Conservation (phyloP, 1,140 invertebrate species). For the Cydia strobilella region DNA sequence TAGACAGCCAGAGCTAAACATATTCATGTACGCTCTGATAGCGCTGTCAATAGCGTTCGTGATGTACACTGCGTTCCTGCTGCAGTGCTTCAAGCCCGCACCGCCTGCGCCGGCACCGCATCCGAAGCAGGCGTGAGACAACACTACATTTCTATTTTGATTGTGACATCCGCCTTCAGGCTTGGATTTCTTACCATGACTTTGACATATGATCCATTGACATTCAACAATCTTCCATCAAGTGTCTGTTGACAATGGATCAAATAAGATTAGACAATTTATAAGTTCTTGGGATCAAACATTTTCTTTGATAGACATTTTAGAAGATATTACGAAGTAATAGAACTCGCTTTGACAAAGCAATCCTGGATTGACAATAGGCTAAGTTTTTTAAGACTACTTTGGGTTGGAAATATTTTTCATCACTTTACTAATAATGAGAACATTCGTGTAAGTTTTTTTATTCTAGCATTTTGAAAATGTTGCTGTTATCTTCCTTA, state of each 20-base stretch:
- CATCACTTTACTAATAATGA: conserved; percentile 37
- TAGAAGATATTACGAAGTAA: conserved; percentile 39
- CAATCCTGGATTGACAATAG: conserved; percentile 41
- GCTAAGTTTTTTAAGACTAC: conserved; percentile 35
- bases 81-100: conserved; percentile 92
- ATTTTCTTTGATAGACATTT: conserved; percentile 52
- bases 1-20: conserved; percentile 94
- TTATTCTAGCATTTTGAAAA: conserved; percentile 53
- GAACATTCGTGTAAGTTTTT: conserved; percentile 43
- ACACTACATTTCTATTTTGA: conserved; percentile 3
- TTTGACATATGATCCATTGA: conserved; percentile 28
- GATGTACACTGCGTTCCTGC: conserved; percentile 93
- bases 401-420: conserved; percentile 35
- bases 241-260: conserved; percentile 39
- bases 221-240: conserved; percentile 14
- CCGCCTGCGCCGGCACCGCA: conserved; percentile 81
- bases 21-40: conserved; percentile 96
- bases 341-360: conserved; percentile 34
- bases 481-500: conserved; percentile 48
- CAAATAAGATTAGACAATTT: conserved; percentile 40
- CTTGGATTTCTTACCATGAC: conserved; percentile 30
- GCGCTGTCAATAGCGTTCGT: conserved; percentile 92
- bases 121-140: conserved; percentile 83
- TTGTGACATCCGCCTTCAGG: conserved; percentile 22
- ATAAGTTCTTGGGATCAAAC: conserved; percentile 64